phyloP scores from a whole-genome alignment of 2,113 vertebrate genomes.

The Emydura subglobosa region DNA sequence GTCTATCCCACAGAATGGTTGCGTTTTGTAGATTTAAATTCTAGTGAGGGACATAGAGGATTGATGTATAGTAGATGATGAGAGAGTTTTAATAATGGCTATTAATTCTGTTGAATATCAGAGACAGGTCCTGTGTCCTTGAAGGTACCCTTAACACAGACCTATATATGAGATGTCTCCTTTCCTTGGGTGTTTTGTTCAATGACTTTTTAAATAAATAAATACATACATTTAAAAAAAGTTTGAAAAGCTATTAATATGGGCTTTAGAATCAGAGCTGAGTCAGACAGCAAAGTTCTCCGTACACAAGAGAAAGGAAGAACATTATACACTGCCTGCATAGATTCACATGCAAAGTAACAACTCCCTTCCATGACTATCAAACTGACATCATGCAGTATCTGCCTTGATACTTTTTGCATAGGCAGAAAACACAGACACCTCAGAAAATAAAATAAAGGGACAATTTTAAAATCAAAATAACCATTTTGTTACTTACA shows the following conservation, averaged over 20 bases:
- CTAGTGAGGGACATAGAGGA: neutral
- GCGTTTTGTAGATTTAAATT: neutral
- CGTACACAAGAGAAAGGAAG: conserved; percentile 32
- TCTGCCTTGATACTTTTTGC: conserved; percentile 44
- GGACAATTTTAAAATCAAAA: conserved; percentile 30
- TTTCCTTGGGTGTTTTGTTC: neutral
- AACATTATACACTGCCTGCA: conserved; percentile 1
- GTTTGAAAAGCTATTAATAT: conserved; percentile 35
- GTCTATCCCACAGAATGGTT: neutral
- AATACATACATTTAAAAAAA: neutral
- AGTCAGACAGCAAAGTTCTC: conserved; percentile 43
- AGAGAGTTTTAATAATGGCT: neutral
- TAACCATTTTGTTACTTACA: conserved; percentile 87
- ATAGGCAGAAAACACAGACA: conserved; percentile 56
- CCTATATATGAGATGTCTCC: neutral
- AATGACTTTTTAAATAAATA: neutral
- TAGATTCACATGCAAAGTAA: conserved; percentile 66
- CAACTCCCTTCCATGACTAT: conserved; percentile 20
- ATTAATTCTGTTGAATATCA: neutral
- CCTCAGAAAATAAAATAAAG: conserved; percentile 41
- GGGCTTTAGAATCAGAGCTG: conserved; percentile 36
- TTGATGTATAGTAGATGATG: neutral
- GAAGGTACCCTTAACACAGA: neutral
- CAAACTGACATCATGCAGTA: conserved; percentile 53
- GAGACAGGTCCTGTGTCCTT: conserved; percentile 12